Percentiles rank a stretch among this genome's conserved stretches.
Evolutionary conservation across 2,797 vertebrate species (phyloP).

Genomic region (Spinus pinus): DNA sequence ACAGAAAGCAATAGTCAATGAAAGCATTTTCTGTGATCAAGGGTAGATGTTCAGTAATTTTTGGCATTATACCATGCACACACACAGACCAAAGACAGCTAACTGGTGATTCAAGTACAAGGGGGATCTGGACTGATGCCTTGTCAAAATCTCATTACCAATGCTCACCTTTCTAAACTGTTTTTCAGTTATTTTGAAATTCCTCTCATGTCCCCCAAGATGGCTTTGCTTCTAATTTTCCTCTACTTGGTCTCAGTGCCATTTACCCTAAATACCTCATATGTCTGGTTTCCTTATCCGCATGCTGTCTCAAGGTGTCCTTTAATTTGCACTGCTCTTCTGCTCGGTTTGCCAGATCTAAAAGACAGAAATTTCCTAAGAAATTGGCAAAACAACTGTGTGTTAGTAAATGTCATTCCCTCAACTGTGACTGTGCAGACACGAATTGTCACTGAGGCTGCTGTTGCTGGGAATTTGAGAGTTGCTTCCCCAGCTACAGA

Average conservation of each 20-base stretch:
- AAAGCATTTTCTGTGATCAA: neutral
- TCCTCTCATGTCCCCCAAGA: neutral
- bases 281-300: neutral
- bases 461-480: neutral
- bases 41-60: neutral
- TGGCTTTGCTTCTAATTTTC: neutral
- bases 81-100: neutral
- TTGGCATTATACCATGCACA: neutral
- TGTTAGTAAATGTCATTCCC: neutral
- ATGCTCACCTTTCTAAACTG: neutral
- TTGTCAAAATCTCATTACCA: neutral
- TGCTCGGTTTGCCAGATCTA: neutral
- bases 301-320: neutral
- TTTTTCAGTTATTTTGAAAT: neutral
- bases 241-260: neutral
- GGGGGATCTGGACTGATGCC: neutral
- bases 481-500: neutral
- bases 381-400: neutral
- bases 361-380: neutral
- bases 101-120: neutral
- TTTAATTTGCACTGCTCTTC: neutral
- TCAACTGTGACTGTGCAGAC: neutral
- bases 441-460: neutral
- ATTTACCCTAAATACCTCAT: neutral
- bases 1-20: neutral